Evolutionary conservation across 2,888 invertebrate species (phyloP).

Genomic region (Meteorus cinctellus): DNA sequence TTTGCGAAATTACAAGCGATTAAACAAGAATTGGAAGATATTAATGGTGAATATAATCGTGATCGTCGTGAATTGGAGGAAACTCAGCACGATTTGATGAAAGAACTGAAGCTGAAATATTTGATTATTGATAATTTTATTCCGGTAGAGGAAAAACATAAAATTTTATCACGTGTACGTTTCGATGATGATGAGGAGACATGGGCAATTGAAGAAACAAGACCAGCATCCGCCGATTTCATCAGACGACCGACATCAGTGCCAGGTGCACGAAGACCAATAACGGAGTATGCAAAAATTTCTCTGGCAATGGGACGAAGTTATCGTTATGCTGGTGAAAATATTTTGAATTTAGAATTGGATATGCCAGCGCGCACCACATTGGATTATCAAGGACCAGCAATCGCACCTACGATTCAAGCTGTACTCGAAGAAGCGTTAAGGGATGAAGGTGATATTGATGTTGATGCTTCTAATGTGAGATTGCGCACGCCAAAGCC

Average conservation of each 20-base stretch:
- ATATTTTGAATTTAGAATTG: slow-evolving; percentile 83
- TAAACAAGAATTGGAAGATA: slow-evolving; percentile 86
- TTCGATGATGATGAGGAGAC: slow-evolving; percentile 89
- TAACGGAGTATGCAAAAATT: slow-evolving; percentile 78
- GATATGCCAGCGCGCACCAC: slow-evolving; percentile 87
- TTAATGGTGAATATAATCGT: slow-evolving; percentile 90
- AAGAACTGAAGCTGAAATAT: slow-evolving; percentile 91
- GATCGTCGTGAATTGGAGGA: slow-evolving; percentile 95
- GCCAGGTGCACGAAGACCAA: slow-evolving; percentile 78
- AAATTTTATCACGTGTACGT: slow-evolving; percentile 82
- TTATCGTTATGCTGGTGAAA: slow-evolving; percentile 77
- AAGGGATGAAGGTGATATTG: slow-evolving; percentile 70
- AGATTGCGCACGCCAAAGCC: slow-evolving; percentile 60
- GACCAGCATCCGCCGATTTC: slow-evolving; percentile 71
- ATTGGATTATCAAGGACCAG: slow-evolving; percentile 82
- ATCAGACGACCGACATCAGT: slow-evolving; percentile 79
- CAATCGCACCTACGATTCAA: slow-evolving; percentile 82
- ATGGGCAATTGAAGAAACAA: slow-evolving; percentile 78
- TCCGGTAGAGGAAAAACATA: slow-evolving; percentile 85
- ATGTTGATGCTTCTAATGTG: slow-evolving; percentile 69
- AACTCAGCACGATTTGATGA: slow-evolving; percentile 91
- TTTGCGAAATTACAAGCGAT: slow-evolving; percentile 85
- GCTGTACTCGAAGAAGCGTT: slow-evolving; percentile 73
- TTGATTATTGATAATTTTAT: slow-evolving; percentile 93
- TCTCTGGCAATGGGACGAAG: slow-evolving; percentile 74